Conservation (phyloP, 2,113 vertebrate genomes). For the Seriola dumerili region DNA sequence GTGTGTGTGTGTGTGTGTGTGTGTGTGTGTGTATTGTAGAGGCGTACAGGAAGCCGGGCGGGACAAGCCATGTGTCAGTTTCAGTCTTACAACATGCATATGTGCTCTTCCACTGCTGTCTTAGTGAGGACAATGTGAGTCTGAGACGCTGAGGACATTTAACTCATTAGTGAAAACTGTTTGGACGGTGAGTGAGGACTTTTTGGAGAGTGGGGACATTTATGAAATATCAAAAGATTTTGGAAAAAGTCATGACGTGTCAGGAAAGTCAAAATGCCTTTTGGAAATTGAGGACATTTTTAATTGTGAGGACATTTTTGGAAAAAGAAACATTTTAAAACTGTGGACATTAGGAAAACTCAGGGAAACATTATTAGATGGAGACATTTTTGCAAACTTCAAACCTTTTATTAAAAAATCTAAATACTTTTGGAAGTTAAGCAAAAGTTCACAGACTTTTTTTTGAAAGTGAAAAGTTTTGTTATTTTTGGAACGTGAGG, state of each 20-base stretch:
- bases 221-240: background rate
- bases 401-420: too few species aligned
- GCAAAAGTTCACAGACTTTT: too few species aligned
- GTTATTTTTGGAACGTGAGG: background rate
- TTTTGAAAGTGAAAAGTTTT: background rate
- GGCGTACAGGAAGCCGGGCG: slow-evolving; percentile 29
- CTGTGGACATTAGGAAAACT: too few species aligned
- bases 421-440: too few species aligned
- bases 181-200: background rate
- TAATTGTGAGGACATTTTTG: too few species aligned
- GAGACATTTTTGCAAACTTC: too few species aligned
- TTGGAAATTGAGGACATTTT: too few species aligned
- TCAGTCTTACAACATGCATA: background rate
- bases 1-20: slow-evolving; percentile 49
- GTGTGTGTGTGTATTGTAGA: slow-evolving; percentile 20
- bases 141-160: background rate
- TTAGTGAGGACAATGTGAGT: background rate
- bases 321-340: too few species aligned
- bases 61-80: slow-evolving; percentile 33
- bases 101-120: background rate
- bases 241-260: too few species aligned
- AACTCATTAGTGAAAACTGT: too few species aligned
- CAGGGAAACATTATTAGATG: too few species aligned
- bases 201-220: background rate
- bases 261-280: too few species aligned